Conservation (phyloP, 1,140 invertebrate genomes). For the Acromyrmex echinatior region DNA sequence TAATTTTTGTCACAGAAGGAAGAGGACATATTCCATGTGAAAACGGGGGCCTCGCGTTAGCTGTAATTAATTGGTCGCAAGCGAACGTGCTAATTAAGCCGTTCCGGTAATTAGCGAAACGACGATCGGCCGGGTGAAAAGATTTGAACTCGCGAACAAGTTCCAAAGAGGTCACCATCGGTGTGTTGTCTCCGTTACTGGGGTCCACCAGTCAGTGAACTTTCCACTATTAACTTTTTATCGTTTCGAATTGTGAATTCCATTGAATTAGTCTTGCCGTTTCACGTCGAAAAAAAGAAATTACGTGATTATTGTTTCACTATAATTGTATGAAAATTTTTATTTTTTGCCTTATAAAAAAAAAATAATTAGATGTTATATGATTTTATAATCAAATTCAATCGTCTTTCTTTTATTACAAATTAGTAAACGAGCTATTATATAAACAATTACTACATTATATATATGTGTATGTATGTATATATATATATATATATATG, state of each 20-base stretch:
- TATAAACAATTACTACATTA: not conserved
- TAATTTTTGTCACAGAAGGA: not conserved
- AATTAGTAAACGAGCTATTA: not conserved
- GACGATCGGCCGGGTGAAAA: constrained; percentile 52
- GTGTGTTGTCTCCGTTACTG: constrained; percentile 1
- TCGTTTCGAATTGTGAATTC: constrained; percentile 19
- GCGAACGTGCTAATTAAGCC: constrained; percentile 51
- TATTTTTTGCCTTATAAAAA: not conserved
- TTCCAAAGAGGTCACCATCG: constrained; percentile 46
- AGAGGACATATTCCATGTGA: not conserved
- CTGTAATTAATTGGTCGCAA: constrained; percentile 49
- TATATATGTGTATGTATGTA: not conserved
- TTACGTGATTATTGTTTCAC: constrained; percentile 18
- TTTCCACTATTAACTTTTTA: constrained; percentile 34
- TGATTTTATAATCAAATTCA: not conserved
- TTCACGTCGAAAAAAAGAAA: not conserved
- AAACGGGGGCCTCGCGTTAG: constrained; percentile 20
- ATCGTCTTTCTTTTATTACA: not conserved
- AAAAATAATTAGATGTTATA: not conserved
- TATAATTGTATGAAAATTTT: not conserved
- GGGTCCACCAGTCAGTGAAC: constrained; percentile 28
- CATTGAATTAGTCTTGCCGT: constrained; percentile 12
- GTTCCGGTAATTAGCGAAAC: constrained; percentile 54
- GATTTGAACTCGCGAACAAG: constrained; percentile 48
- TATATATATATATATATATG: too few relatives aligned